A percentile compares a stretch with the other conserved stretches of the same genome.
Evolutionary conservation across 2,113 vertebrate species (phyloP).

Genomic region (Galeopterus variegatus): DNA sequence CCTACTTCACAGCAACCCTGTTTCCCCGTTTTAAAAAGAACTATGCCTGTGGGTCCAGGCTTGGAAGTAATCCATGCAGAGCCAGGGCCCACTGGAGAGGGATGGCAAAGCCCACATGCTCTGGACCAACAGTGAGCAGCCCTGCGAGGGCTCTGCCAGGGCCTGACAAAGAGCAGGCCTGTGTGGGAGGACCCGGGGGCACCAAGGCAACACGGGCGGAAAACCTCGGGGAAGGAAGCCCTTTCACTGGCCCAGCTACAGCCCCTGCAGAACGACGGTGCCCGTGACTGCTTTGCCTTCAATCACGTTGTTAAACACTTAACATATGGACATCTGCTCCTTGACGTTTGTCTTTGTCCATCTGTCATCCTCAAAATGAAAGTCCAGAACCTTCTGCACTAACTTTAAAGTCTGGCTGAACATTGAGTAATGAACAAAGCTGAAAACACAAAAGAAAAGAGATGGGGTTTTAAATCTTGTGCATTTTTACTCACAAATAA

Average conservation of each 20-base stretch:
- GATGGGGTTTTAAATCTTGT: neutral
- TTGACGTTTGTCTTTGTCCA: constrained; percentile 63
- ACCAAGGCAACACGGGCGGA: fast-evolving
- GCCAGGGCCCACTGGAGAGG: neutral
- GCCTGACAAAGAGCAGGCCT: neutral
- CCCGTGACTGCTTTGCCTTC: neutral
- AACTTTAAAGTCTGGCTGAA: constrained; percentile 87
- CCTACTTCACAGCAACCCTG: fast-evolving
- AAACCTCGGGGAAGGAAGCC: neutral
- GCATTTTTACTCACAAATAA: neutral
- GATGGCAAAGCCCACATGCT: fast-evolving
- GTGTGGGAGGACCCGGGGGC: neutral
- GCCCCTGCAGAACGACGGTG: neutral
- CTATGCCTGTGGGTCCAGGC: neutral
- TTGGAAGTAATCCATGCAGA: too few relatives aligned
- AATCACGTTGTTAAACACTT: neutral
- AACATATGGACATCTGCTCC: constrained; percentile 60
- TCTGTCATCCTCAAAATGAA: constrained; percentile 86
- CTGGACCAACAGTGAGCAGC: fast-evolving
- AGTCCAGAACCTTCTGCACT: constrained; percentile 81
- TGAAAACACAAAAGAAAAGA: constrained; percentile 82
- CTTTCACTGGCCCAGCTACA: neutral
- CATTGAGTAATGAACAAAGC: constrained; percentile 91
- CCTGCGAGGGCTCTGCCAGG: fast-evolving
- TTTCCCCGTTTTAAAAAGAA: neutral